These are phyloP conservation scores for Caerostris extrusa DNA, from an alignment of 1,140 invertebrate species.

Conservation along the genomic window DNA sequence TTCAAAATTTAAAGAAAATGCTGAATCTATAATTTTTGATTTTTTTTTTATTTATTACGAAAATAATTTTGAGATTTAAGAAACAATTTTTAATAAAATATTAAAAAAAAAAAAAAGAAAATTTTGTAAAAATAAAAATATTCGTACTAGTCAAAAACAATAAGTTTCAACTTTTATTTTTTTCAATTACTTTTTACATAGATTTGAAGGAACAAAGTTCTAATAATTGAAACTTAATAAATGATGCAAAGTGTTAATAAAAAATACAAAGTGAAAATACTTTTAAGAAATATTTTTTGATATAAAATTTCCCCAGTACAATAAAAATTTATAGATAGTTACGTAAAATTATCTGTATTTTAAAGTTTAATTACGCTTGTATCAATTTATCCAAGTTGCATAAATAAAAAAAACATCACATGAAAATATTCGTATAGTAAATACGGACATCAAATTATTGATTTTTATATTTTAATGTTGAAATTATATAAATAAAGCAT, in stretches of 20 bases:
- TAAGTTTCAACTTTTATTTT: background rate
- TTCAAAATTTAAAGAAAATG: background rate
- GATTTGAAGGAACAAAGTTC: background rate
- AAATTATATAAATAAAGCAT: too few relatives aligned
- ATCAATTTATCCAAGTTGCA: too few relatives aligned
- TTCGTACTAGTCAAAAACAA: background rate
- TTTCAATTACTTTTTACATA: background rate
- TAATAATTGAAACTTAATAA: background rate
- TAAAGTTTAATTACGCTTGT: too few relatives aligned
- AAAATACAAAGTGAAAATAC: background rate
- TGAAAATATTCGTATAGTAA: too few relatives aligned
- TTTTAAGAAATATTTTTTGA: too few relatives aligned
- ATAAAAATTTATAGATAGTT: too few relatives aligned
- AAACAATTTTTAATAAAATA: background rate
- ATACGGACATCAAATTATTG: too few relatives aligned
- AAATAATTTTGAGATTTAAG: background rate
- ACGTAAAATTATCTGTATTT: too few relatives aligned
- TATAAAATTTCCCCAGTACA: too few relatives aligned
- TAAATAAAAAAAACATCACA: too few relatives aligned
- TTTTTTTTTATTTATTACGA: background rate
- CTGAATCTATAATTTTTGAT: conserved; percentile 19
- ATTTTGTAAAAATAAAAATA: background rate
- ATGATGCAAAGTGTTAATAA: background rate
- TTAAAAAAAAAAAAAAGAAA: background rate
- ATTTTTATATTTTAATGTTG: too few relatives aligned